These are phyloP conservation scores for Cylindroiulus punctatus DNA, from an alignment of 2,888 invertebrate species.

Conservation along the genomic window DNA sequence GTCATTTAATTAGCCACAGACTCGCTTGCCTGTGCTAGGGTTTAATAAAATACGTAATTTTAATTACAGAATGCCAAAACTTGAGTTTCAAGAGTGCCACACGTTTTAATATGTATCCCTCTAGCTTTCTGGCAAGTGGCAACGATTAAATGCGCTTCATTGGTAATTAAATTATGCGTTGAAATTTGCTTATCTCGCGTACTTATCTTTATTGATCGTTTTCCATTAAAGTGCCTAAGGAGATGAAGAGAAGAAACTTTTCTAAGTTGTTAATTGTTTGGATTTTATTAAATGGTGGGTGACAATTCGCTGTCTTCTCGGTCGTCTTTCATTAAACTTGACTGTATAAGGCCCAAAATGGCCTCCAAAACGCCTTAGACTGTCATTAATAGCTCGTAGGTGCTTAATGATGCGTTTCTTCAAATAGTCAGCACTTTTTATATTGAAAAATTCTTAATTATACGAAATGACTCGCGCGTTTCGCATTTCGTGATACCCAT, in stretches of 20 bases:
- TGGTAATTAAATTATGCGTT: constrained; percentile 22
- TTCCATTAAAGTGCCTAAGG: not conserved
- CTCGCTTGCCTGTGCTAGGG: not conserved
- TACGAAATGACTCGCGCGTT: constrained; percentile 22
- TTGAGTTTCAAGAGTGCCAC: not conserved
- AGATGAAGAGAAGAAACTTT: not conserved
- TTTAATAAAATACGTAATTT: not conserved
- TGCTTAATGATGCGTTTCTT: not conserved
- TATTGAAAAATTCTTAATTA: constrained; percentile 32
- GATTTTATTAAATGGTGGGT: not conserved
- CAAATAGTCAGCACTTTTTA: constrained; percentile 24
- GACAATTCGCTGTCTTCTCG: not conserved
- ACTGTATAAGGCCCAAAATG: not conserved
- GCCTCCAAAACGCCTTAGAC: not conserved
- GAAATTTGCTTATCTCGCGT: not conserved
- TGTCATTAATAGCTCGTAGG: not conserved
- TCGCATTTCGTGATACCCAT: not conserved
- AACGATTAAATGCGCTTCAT: not conserved
- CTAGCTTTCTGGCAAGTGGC: not conserved
- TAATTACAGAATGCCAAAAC: not conserved
- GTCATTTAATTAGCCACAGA: not conserved
- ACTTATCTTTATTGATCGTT: constrained; percentile 22
- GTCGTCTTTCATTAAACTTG: not conserved
- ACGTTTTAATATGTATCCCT: not conserved
- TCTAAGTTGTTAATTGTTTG: constrained; percentile 7